A percentile compares a stretch with the other conserved stretches of the same genome.
These are phyloP conservation scores for Campoletis raptor DNA, from an alignment of 2,888 invertebrate genomes.

Conservation along the genomic window DNA sequence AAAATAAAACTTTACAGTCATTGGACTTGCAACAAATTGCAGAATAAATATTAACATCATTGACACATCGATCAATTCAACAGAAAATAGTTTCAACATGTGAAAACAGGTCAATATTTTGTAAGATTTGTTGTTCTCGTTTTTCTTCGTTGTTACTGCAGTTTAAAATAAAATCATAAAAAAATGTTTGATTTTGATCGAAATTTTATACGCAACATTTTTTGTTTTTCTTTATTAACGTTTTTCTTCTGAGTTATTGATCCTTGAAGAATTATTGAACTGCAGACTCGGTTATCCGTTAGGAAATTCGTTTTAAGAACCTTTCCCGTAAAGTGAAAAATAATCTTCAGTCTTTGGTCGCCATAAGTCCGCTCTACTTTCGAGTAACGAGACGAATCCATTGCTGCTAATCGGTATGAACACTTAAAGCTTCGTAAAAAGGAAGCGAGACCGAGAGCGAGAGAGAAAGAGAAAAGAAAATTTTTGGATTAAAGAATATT, in stretches of 20 bases:
- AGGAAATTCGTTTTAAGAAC: slow-evolving; percentile 18
- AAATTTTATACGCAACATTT: neutral
- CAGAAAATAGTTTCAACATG: neutral
- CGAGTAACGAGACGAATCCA: slow-evolving; percentile 70
- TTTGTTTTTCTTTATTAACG: neutral
- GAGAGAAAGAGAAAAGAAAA: neutral
- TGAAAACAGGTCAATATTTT: neutral
- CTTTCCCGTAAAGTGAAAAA: slow-evolving; percentile 45
- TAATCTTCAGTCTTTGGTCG: slow-evolving; percentile 66
- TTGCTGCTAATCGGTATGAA: slow-evolving; percentile 18
- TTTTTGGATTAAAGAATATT: slow-evolving; percentile 67
- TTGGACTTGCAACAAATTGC: neutral
- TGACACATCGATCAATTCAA: neutral
- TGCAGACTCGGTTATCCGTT: neutral
- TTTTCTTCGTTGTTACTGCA: neutral
- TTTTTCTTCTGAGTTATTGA: neutral
- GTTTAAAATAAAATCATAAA: neutral
- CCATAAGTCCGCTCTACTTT: slow-evolving; percentile 77
- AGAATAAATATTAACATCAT: neutral
- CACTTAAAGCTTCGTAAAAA: neutral
- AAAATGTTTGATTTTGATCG: neutral
- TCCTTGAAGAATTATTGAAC: slow-evolving; percentile 4
- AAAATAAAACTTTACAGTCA: too few relatives aligned
- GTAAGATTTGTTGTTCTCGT: neutral
- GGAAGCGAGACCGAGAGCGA: slow-evolving; percentile 7